A percentile compares a stretch with the other conserved stretches of the same genome.
phyloP scores from a whole-genome alignment of 2,888 invertebrate genomes.

The Heliconius ethilla region DNA sequence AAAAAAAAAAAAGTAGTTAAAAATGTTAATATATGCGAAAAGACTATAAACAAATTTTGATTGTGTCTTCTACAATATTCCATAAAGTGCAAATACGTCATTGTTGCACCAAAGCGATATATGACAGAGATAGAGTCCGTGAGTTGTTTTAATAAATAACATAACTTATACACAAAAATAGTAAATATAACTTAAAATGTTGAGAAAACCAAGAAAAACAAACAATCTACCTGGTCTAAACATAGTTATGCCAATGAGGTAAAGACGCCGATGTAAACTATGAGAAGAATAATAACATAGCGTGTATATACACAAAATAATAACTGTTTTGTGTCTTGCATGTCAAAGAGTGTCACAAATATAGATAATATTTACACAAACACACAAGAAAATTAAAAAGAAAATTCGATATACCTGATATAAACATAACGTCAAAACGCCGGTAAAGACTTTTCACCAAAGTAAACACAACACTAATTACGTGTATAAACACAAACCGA shows the following conservation, averaged over 20 bases:
- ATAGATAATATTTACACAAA: not conserved
- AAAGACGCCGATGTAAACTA: not conserved
- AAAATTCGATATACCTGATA: not conserved
- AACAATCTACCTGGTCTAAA: not conserved
- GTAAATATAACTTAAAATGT: not conserved
- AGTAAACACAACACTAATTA: too few species aligned
- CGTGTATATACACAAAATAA: not conserved
- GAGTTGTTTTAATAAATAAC: not conserved
- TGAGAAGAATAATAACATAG: not conserved
- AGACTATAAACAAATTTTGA: too few species aligned
- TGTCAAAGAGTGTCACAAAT: not conserved
- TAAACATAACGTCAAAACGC: not conserved
- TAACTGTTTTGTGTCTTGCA: not conserved
- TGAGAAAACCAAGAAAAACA: not conserved
- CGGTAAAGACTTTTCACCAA: not conserved
- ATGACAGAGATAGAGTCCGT: too few species aligned
- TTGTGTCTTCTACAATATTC: too few species aligned
- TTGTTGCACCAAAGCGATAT: not conserved
- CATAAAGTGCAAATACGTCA: not conserved
- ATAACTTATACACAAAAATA: not conserved
- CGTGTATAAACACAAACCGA: not conserved
- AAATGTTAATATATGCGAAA: too few species aligned
- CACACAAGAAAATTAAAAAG: not conserved
- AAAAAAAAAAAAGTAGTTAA: too few species aligned
- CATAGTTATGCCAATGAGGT: constrained; percentile 2